Evolutionary conservation across 2,797 vertebrate genomes (phyloP).

Genomic region (Phataginus tricuspis): DNA sequence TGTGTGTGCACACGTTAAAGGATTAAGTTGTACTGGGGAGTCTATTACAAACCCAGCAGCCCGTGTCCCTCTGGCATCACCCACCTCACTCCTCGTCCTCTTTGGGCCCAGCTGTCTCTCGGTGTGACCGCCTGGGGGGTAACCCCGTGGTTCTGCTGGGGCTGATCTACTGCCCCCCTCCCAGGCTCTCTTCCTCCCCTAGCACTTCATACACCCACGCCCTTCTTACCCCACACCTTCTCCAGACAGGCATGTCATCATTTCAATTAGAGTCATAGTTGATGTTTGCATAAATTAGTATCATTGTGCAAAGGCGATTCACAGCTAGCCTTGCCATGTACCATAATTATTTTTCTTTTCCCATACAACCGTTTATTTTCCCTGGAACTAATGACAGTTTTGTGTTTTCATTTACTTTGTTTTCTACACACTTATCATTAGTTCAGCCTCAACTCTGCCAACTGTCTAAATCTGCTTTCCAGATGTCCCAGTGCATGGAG

Average conservation of each 20-base stretch:
- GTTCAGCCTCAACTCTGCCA: background rate
- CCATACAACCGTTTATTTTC: background rate
- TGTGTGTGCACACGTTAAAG: no score
- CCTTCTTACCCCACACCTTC: background rate
- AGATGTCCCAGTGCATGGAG: background rate
- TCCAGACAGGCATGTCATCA: background rate
- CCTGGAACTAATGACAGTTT: background rate
- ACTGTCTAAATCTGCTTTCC: background rate
- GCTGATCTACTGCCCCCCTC: no score
- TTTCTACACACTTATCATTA: background rate
- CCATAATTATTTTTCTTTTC: background rate
- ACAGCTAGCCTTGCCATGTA: background rate
- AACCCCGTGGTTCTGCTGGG: background rate
- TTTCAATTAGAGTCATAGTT: background rate
- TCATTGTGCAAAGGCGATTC: background rate
- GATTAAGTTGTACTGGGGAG: accelerated
- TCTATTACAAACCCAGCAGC: background rate
- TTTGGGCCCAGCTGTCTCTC: accelerated
- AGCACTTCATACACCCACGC: accelerated
- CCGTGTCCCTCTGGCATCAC: no score
- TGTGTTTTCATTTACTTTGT: background rate
- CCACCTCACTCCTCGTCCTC: no score
- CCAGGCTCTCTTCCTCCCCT: background rate
- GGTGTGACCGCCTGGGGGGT: no score
- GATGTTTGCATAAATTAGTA: background rate